A percentile compares a stretch with the other conserved stretches of the same genome.
Evolutionary conservation across 2,797 vertebrate species (phyloP).

Genomic region (Siniperca obscura): DNA sequence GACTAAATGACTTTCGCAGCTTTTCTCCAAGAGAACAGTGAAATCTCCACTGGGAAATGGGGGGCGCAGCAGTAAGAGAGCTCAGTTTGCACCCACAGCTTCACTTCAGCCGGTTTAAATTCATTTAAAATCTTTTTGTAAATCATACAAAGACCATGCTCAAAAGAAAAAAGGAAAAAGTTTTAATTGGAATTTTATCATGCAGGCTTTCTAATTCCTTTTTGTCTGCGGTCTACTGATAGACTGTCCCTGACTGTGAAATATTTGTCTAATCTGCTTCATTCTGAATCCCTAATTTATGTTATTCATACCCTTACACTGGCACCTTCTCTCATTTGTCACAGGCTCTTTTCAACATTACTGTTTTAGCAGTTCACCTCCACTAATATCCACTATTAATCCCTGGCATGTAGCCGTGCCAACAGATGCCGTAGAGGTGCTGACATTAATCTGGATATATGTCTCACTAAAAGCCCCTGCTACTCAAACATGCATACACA

Average conservation of each 20-base stretch:
- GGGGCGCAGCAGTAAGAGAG: neutral
- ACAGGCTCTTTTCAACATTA: slow-evolving; percentile 16
- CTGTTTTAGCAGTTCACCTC: slow-evolving; percentile 32
- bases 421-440: slow-evolving; percentile 40
- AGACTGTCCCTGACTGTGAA: slow-evolving; percentile 31
- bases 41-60: slow-evolving; percentile 3
- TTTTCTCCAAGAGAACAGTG: neutral
- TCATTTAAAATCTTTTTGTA: slow-evolving; percentile 27
- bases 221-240: slow-evolving; percentile 1
- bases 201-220: slow-evolving; percentile 32
- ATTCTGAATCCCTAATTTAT: slow-evolving; percentile 43
- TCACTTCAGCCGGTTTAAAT: slow-evolving; percentile 30
- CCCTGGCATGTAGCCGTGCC: slow-evolving; percentile 8
- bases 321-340: slow-evolving; percentile 23
- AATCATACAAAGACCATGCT: slow-evolving; percentile 28
- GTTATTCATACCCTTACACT: neutral
- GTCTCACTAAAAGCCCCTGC: slow-evolving; percentile 8
- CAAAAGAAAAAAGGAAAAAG: slow-evolving; percentile 9
- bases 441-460: slow-evolving; percentile 47
- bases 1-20: neutral
- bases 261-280: slow-evolving; percentile 54
- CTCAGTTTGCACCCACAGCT: slow-evolving; percentile 36
- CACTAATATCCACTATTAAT: slow-evolving; percentile 41
- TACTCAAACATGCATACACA: slow-evolving; percentile 17
- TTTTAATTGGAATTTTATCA: slow-evolving; percentile 69